These are phyloP conservation scores for Morpho helenor DNA, from an alignment of 2,888 invertebrate species.

Conservation along the genomic window DNA sequence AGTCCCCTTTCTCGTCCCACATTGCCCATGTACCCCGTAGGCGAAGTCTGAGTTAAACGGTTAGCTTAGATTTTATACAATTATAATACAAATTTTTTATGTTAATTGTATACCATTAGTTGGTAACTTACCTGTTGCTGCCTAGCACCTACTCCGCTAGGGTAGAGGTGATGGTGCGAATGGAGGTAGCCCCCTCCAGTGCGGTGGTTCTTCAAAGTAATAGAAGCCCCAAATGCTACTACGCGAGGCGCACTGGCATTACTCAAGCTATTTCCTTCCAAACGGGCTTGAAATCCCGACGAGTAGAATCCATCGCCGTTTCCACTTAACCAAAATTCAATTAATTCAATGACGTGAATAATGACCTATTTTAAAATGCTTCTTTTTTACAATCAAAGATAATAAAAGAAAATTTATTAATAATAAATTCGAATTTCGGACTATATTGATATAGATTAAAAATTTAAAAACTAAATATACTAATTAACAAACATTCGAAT, in stretches of 20 bases:
- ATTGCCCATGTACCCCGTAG: too few species aligned
- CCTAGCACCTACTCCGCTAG: slow-evolving; percentile 91
- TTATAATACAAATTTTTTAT: too few species aligned
- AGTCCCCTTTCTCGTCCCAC: too few species aligned
- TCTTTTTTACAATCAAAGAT: too few species aligned
- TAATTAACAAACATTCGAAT: background rate
- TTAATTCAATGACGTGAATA: background rate
- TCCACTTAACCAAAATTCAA: slow-evolving; percentile 80
- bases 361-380: too few species aligned
- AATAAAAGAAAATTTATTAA: too few species aligned
- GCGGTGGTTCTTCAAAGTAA: slow-evolving; percentile 95
- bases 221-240: slow-evolving; percentile 91
- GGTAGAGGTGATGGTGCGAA: slow-evolving; percentile 97
- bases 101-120: too few species aligned
- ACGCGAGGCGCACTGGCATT: slow-evolving; percentile 95
- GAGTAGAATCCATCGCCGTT: slow-evolving; percentile 98
- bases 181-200: slow-evolving; percentile 98
- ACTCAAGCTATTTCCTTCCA: slow-evolving; percentile 94
- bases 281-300: slow-evolving; percentile 95
- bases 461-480: too few species aligned
- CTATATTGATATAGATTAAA: background rate
- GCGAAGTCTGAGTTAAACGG: too few species aligned
- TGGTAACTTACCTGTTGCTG: slow-evolving; percentile 89
- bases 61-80: background rate
- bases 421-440: too few species aligned